Conservation (phyloP, 2,888 invertebrate species). For the Eupithecia abbreviata region DNA sequence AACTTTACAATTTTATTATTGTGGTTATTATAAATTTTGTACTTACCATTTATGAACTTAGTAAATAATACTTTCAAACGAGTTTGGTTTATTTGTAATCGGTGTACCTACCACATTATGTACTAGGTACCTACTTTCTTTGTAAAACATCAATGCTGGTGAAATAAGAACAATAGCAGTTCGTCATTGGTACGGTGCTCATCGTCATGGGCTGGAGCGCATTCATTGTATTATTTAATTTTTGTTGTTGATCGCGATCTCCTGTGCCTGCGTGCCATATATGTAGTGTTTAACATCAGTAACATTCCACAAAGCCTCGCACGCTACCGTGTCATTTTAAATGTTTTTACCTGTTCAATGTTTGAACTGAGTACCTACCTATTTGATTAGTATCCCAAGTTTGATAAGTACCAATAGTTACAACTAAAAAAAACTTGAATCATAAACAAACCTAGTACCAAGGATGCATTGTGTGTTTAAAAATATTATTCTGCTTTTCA, state of each 20-base stretch:
- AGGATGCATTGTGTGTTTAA: slow-evolving; percentile 15
- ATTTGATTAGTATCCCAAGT: background rate
- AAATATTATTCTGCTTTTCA: slow-evolving; percentile 24
- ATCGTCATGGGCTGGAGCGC: slow-evolving; percentile 73
- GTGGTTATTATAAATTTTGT: background rate
- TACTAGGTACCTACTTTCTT: background rate
- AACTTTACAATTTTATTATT: background rate
- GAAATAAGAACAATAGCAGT: slow-evolving; percentile 73
- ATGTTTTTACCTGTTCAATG: background rate
- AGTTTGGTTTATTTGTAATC: slow-evolving; percentile 4
- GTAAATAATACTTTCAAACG: background rate
- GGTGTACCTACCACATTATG: background rate
- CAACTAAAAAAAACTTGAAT: background rate
- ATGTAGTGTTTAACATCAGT: slow-evolving; percentile 60
- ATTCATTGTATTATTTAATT: slow-evolving; percentile 75
- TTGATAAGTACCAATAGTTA: background rate
- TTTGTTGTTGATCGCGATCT: slow-evolving; percentile 62
- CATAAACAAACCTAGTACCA: background rate
- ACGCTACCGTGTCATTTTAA: slow-evolving; percentile 14
- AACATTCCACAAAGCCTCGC: slow-evolving; percentile 43
- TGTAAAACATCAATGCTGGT: slow-evolving; percentile 46
- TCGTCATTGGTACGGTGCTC: slow-evolving; percentile 64
- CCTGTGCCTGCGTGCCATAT: slow-evolving; percentile 45
- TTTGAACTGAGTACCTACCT: background rate
- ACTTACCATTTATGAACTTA: background rate